phyloP scores from a whole-genome alignment of 2,888 invertebrate species.

The Polia nebulosa region DNA sequence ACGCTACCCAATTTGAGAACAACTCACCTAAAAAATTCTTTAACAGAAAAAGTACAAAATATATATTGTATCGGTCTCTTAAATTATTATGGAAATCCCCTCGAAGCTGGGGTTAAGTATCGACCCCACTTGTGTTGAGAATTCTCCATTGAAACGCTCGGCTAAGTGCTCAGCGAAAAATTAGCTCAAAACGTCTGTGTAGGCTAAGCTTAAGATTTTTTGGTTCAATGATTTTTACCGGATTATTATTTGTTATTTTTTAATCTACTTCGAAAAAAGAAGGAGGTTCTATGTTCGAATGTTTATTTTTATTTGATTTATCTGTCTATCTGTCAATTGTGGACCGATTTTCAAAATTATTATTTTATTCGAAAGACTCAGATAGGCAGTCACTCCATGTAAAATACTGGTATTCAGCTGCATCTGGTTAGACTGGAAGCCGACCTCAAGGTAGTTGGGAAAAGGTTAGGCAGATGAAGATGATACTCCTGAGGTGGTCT shows the following conservation, averaged over 20 bases:
- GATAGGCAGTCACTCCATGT: no score
- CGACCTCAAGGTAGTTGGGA: no score
- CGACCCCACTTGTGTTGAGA: slow-evolving; percentile 65
- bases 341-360: no score
- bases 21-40: slow-evolving; percentile 20
- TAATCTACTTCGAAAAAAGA: no score
- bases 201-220: slow-evolving; percentile 32
- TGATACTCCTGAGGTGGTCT: no score
- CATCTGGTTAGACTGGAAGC: no score
- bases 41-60: slow-evolving; percentile 48
- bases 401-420: no score
- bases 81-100: slow-evolving; percentile 62
- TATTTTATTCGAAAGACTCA: no score
- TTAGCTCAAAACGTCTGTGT: slow-evolving; percentile 55
- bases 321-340: no score
- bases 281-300: no score
- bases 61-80: slow-evolving; percentile 50
- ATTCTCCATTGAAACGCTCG: slow-evolving; percentile 47
- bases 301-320: no score
- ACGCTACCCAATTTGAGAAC: slow-evolving; percentile 36
- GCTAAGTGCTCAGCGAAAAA: slow-evolving; percentile 55
- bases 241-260: slow-evolving; percentile 10
- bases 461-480: no score
- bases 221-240: slow-evolving; percentile 12
- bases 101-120: slow-evolving; percentile 54